Base-by-base conservation (phyloP, 2,113 vertebrate genomes). In the Psophia crepitans region DNA sequence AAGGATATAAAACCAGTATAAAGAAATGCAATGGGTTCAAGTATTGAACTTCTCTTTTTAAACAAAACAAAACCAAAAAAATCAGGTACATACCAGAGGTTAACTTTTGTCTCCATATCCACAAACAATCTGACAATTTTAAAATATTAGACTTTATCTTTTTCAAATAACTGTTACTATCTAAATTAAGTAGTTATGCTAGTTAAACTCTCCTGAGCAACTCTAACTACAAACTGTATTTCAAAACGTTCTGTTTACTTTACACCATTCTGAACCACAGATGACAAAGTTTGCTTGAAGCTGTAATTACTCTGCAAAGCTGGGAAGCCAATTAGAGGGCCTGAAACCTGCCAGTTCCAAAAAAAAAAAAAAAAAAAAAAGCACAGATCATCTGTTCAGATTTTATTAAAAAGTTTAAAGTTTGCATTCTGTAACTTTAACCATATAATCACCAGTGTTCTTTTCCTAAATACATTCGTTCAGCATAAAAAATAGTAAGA, bases 201-300 rank as follows among this genome's bases (percentile, higher is more conserved):
- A 96, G 93, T 87, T 97, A 96, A 94, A 96, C 64, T 97, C 93
- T 97, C 92, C 93, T 92, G 93, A 97, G 86, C 97, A 98, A 97
- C 83, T 97, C 96, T 90, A 97, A 96, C 95, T 97, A 96, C 92
- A 98, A 97, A 95, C 90, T 97, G 93, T 95, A 97, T 97, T 98
- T 97, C 95, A 97, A 98, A 98, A 98, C 46, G 87, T 97, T 98
- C 97, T 98, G 97, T 97, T 98, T 98, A 98, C 96, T 98, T 98
- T 98, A 98, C 96, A 98, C 97, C 98, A 98, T 97, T 98, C 97
- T 97, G 96, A 98, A 98, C 96, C 98, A 98, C 97, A 98, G 97
- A 98, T 97, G 97, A 98, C 95, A 96, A 98, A 98, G 96, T 98
- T 97, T 97, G 98, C 97, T 98, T 90, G 93, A 98, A 98, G 98